Evolutionary conservation across 2,113 vertebrate genomes (phyloP).

Genomic region (Alces alces): DNA sequence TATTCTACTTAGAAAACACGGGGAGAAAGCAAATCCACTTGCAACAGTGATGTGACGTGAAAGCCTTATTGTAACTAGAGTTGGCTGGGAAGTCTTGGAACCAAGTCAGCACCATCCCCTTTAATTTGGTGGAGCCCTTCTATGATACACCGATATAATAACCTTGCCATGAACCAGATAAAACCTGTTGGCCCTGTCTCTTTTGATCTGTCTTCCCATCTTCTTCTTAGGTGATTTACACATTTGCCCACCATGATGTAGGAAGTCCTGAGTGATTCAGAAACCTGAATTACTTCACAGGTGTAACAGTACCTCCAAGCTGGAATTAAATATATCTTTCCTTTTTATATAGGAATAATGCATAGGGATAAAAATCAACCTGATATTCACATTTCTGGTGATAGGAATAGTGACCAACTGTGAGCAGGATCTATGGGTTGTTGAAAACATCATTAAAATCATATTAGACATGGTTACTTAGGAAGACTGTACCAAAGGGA

Average conservation of each 20-base stretch:
- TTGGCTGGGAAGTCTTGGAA: background rate
- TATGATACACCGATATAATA: background rate
- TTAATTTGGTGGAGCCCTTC: background rate
- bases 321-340: background rate
- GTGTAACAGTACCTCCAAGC: background rate
- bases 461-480: background rate
- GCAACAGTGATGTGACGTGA: background rate
- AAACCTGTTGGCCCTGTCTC: background rate
- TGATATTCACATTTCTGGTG: background rate
- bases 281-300: background rate
- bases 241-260: background rate
- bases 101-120: background rate
- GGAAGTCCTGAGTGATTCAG: background rate
- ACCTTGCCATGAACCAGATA: background rate
- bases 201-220: background rate
- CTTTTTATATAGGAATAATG: background rate
- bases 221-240: background rate
- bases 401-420: background rate
- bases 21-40: background rate
- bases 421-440: background rate
- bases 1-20: background rate
- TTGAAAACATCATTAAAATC: background rate
- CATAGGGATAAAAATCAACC: background rate
- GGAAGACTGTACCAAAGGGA: background rate
- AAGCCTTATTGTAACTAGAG: background rate